Conservation (phyloP, 2,797 vertebrate species). For the Phaenicophaeus curvirostris region DNA sequence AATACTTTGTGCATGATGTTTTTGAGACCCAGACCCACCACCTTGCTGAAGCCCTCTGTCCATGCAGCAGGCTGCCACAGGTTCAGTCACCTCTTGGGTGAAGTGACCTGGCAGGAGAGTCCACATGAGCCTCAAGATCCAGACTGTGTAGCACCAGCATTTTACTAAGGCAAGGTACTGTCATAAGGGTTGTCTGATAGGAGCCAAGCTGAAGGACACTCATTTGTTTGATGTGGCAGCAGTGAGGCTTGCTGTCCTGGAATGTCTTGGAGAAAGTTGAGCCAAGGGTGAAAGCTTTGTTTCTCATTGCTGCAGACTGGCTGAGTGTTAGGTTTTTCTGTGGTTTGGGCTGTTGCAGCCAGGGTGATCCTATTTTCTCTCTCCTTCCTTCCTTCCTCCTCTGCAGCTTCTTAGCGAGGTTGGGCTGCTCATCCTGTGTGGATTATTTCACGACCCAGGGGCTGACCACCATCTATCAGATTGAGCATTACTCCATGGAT, state of each 20-base stretch:
- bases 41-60: background rate
- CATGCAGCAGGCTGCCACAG: background rate
- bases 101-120: background rate
- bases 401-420: conserved; percentile 96
- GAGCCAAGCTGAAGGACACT: conserved; percentile 5
- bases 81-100: background rate
- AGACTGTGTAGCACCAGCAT: background rate
- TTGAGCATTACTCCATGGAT: conserved; percentile 99
- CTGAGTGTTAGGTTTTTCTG: conserved; percentile 77
- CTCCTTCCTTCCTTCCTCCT: conserved; percentile 74
- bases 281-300: conserved; percentile 55
- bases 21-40: background rate
- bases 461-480: conserved; percentile 99
- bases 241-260: conserved; percentile 3
- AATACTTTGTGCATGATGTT: background rate
- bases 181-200: background rate
- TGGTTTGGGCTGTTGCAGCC: conserved; percentile 78
- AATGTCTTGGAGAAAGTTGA: conserved; percentile 37
- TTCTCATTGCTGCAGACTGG: conserved; percentile 69
- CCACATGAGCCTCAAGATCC: background rate
- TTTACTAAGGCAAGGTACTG: background rate
- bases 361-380: conserved; percentile 80
- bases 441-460: conserved; percentile 99
- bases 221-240: background rate
- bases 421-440: conserved; percentile 99